Percentiles rank a stretch among this genome's conserved stretches.
Evolutionary conservation across 1,140 invertebrate genomes (phyloP).

Genomic region (Drosophila sp.): DNA sequence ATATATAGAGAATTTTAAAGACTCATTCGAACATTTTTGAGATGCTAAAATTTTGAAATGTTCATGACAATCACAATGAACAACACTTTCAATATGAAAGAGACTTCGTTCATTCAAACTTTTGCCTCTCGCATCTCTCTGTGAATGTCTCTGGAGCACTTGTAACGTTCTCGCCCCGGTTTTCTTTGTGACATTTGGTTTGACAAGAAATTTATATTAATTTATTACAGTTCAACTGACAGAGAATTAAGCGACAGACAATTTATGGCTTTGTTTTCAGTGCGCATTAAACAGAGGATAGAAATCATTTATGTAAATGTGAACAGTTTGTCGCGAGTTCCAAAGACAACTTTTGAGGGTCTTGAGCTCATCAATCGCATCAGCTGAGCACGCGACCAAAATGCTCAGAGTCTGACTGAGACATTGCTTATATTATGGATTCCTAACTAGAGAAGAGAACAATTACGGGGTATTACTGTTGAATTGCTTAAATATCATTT

Average conservation of each 20-base stretch:
- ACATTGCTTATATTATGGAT: too few relatives aligned
- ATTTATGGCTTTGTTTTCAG: constrained; percentile 84
- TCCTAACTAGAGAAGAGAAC: too few relatives aligned
- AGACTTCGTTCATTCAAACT: constrained; percentile 12
- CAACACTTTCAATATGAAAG: constrained; percentile 6
- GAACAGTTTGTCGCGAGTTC: constrained; percentile 30
- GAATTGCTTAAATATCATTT: too few relatives aligned
- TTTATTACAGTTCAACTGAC: constrained; percentile 83
- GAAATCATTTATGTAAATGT: constrained; percentile 73
- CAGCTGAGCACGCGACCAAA: constrained; percentile 18
- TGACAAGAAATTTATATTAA: constrained; percentile 84
- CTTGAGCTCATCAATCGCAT: constrained; percentile 23
- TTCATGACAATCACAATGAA: constrained; percentile 23
- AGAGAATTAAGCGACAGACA: constrained; percentile 83
- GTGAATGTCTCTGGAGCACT: constrained; percentile 13
- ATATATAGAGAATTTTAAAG: too few relatives aligned
- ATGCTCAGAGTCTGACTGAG: neutral
- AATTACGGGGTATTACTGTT: too few relatives aligned
- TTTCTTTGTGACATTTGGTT: constrained; percentile 34
- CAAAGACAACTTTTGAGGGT: constrained; percentile 13
- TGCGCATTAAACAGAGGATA: constrained; percentile 57
- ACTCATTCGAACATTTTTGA: too few relatives aligned
- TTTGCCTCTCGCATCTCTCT: neutral
- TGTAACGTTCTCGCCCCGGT: constrained; percentile 30
- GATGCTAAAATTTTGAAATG: neutral